Evolutionary conservation across 1,140 invertebrate species (phyloP), one percentile per base, ranked within the genome.

Genomic region (Hycleus phaleratus): DNA sequence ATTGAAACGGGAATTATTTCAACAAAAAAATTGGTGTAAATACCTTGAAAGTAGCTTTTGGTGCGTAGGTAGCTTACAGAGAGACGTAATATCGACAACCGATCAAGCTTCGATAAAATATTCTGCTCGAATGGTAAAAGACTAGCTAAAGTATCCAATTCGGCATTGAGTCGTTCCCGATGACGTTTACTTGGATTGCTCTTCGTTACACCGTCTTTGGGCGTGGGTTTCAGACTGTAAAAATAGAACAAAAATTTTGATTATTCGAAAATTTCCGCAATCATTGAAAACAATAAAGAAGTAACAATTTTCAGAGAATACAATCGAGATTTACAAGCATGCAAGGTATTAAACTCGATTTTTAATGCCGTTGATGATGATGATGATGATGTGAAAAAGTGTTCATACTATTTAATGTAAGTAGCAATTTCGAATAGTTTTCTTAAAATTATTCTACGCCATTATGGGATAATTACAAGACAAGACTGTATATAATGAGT

Each of bases 41-140:
- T 77, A 98, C 96, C 93, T 91, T 97, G 94, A 80, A 98, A 98
- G 80, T 98, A 98, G 77, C 93, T 96, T 81, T 99, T 99, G 67
- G 95, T 98, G 61, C 95, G 82, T 61, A 99, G 85, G 76, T 98
- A 99, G 77, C 93, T 95, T 75, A 99, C 97, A 49, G 94, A 95
- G 52, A 99, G 85, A 69, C 97, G 82, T 53, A 99, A 83, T 66
- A 99, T 98, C 69, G 94, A 97, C 24, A 99, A 86, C 69, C 97
- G 86, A 79, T 99, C 97, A 69, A 99, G 79, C 79, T 99, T 98
- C 71, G 92, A 95, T 47, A 99, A 85, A 71, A 98, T 96, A 74
- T 94, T 96, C 76, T 97, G 93, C 76, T 99, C 96, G 79, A 97
- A 99, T 60, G 97, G 97, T 68, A 99, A 81, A 46, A 99, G 81